Conservation (phyloP, 2,113 vertebrate genomes). For the Mionectes macconnelli region DNA sequence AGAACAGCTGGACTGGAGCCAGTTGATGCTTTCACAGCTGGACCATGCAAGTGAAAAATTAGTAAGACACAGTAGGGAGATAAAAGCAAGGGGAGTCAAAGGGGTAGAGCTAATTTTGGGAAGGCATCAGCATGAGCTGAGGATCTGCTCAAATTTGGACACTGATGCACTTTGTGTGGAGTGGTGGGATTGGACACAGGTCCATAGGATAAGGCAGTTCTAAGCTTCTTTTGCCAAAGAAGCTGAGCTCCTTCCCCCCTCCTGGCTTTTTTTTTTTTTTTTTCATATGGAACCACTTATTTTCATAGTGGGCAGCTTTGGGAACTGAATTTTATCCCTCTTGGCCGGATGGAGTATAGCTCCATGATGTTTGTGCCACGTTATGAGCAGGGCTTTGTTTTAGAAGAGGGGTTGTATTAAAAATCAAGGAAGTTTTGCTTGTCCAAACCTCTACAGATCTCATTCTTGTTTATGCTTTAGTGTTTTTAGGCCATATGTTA, state of each 20-base stretch:
- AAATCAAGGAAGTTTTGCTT: not conserved
- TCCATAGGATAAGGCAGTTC: not conserved
- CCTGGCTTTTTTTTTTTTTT: not conserved
- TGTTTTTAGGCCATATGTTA: not conserved
- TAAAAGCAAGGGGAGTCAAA: not conserved
- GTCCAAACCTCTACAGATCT: not conserved
- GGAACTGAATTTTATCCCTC: not conserved
- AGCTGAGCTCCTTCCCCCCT: not conserved
- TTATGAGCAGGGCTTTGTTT: not conserved
- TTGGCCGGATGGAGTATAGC: not conserved
- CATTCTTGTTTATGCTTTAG: not conserved
- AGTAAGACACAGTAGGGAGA: not conserved
- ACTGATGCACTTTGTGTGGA: not conserved
- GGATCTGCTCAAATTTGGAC: not conserved
- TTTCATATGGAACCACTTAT: rapidly evolving
- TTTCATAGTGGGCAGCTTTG: not conserved
- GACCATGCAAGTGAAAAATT: not conserved
- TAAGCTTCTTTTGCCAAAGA: not conserved
- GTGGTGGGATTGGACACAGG: not conserved
- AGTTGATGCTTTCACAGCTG: not conserved
- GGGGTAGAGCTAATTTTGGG: not conserved
- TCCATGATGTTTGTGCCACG: not conserved
- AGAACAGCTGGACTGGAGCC: not conserved
- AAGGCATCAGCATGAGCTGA: not conserved
- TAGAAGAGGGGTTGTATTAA: not conserved